Conservation (phyloP, 2,113 vertebrate genomes). For the Forbesichthys papilliferus region DNA sequence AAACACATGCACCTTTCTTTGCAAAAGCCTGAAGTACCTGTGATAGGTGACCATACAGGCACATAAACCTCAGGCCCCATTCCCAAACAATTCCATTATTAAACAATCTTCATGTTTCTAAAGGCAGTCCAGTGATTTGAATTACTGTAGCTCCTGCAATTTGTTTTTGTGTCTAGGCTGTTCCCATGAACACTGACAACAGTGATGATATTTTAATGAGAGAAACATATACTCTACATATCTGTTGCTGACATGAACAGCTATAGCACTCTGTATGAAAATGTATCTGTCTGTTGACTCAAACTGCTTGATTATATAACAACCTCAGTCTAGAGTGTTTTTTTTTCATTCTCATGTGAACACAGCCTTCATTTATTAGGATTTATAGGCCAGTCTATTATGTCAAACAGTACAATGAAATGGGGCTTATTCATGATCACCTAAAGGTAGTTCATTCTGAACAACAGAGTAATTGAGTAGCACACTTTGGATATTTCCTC, state of each 20-base stretch:
- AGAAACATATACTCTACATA: no score
- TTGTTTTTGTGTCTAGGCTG: not conserved
- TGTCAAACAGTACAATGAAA: not conserved
- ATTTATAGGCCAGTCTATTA: not conserved
- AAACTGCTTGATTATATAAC: not conserved
- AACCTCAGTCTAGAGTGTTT: no score
- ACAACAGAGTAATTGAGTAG: not conserved
- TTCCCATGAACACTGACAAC: not conserved
- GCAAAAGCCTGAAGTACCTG: slow-evolving; percentile 68
- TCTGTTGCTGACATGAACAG: no score
- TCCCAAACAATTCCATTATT: not conserved
- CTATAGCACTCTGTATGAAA: no score
- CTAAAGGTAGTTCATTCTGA: not conserved
- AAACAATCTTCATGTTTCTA: not conserved
- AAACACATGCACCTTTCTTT: slow-evolving; percentile 81
- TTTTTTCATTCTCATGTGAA: no score
- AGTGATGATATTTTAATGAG: no score
- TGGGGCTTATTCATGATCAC: not conserved
- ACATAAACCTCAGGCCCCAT: not conserved
- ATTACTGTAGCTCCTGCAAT: not conserved
- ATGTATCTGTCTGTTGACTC: no score
- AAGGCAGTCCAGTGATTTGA: not conserved
- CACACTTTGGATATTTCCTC: slow-evolving; percentile 5
- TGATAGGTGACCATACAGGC: slow-evolving; percentile 1
- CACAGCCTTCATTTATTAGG: not conserved